Conservation (phyloP, 2,888 invertebrate genomes). For the Drosophila kuntzei region DNA sequence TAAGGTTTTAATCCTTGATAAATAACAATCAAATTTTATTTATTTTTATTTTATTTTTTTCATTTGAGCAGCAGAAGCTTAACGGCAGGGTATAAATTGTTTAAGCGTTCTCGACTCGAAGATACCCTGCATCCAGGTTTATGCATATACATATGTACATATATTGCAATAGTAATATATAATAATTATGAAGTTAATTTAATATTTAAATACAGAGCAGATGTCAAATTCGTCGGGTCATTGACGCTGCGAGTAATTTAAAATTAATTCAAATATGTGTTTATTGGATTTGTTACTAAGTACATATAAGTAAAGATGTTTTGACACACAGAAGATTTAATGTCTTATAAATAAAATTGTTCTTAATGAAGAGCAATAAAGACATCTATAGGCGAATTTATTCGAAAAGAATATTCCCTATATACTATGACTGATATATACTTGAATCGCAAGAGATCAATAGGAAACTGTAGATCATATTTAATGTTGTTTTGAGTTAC, state of each 20-base stretch:
- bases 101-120: not conserved
- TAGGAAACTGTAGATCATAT: not conserved
- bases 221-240: constrained; percentile 22
- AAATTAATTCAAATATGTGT: constrained; percentile 22
- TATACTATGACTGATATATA: not conserved
- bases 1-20: no score
- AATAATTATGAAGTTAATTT: not conserved
- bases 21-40: no score
- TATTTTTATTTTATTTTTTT: no score
- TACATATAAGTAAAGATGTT: not conserved
- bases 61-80: no score
- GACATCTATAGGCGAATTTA: not conserved
- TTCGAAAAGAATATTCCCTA: not conserved
- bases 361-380: not conserved
- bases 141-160: not conserved
- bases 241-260: constrained; percentile 36
- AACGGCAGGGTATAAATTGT: no score
- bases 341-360: constrained; percentile 3
- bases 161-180: not conserved
- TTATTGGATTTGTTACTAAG: constrained; percentile 4
- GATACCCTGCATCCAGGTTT: not conserved
- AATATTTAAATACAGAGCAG: constrained; percentile 9
- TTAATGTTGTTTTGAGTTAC: not conserved
- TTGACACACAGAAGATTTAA: constrained; percentile 8
- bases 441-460: not conserved